Conservation (phyloP, 2,113 vertebrate genomes). For the Tetraodon nigroviridis region DNA sequence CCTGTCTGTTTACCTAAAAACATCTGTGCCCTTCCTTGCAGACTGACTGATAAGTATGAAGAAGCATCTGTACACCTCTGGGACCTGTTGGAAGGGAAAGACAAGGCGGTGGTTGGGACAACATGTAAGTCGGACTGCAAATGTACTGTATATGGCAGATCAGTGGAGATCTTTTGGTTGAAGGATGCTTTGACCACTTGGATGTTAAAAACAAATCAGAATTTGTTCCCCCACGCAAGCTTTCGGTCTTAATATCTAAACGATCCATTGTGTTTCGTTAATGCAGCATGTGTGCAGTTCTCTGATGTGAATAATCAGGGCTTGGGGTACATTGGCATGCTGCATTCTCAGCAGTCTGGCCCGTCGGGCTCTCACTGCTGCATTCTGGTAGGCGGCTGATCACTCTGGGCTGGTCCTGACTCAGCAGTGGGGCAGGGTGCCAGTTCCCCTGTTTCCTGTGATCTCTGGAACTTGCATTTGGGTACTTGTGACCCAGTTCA, state of each 20-base stretch:
- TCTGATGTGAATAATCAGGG: slow-evolving; percentile 51
- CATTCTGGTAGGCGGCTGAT: slow-evolving; percentile 45
- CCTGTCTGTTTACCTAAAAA: background rate
- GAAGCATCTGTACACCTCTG: slow-evolving; percentile 91
- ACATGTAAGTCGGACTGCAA: slow-evolving; percentile 83
- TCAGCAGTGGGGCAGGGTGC: slow-evolving; percentile 53
- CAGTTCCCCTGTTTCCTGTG: slow-evolving; percentile 51
- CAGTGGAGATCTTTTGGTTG: background rate
- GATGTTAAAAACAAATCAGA: background rate
- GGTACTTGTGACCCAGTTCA: slow-evolving; percentile 56
- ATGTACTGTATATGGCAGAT: too few species aligned
- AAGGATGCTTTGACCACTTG: background rate
- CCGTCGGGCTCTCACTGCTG: slow-evolving; percentile 38
- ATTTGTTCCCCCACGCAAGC: background rate
- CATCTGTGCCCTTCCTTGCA: slow-evolving; percentile 28
- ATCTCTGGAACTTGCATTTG: slow-evolving; percentile 46
- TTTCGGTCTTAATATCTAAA: slow-evolving; percentile 7
- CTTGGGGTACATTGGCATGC: slow-evolving; percentile 33
- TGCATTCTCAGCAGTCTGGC: slow-evolving; percentile 53
- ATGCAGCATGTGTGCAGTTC: slow-evolving; percentile 33
- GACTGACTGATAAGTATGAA: slow-evolving; percentile 90
- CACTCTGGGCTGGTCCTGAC: slow-evolving; percentile 53
- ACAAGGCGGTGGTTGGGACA: slow-evolving; percentile 92
- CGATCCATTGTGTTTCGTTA: slow-evolving; percentile 38
- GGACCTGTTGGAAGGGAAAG: slow-evolving; percentile 93